phyloP scores from a whole-genome alignment of 2,113 vertebrate genomes.

The Lutjanus erythropterus region DNA sequence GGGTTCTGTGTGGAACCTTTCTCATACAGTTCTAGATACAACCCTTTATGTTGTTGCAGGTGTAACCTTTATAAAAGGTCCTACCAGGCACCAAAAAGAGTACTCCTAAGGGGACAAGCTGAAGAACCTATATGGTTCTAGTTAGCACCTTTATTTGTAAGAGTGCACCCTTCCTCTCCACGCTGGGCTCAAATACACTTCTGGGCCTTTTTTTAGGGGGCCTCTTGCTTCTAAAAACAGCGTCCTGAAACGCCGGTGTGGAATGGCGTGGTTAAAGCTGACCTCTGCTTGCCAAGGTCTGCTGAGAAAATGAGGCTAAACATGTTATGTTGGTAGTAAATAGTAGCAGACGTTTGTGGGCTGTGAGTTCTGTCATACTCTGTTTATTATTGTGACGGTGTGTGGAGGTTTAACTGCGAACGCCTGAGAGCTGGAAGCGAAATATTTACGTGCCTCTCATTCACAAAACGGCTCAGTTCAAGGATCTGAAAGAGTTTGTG shows the following conservation, averaged over 20 bases:
- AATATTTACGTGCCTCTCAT: conserved; percentile 18
- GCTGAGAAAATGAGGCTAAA: conserved; percentile 41
- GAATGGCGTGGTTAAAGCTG: conserved; percentile 58
- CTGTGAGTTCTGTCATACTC: neutral
- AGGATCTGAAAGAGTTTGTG: conserved; percentile 20
- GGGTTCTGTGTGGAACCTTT: too few relatives aligned
- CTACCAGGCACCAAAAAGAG: too few relatives aligned
- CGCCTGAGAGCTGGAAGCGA: neutral
- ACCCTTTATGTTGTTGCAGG: too few relatives aligned
- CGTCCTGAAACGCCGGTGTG: conserved; percentile 29
- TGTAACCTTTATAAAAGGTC: too few relatives aligned
- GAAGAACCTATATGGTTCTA: too few relatives aligned
- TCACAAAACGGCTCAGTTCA: neutral
- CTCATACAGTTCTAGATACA: too few relatives aligned
- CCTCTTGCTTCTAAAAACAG: conserved; percentile 73
- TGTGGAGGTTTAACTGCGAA: neutral
- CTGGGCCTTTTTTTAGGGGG: conserved; percentile 30
- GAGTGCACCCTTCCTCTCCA: neutral
- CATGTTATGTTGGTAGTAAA: conserved; percentile 49
- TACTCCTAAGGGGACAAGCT: too few relatives aligned
- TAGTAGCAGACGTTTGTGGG: conserved; percentile 6
- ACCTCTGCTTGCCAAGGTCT: conserved; percentile 46
- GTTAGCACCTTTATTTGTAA: too few relatives aligned
- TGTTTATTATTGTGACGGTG: conserved; percentile 35
- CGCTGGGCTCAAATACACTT: conserved; percentile 11